Percentiles rank a stretch among this genome's conserved stretches.
Evolutionary conservation across 1,140 invertebrate species (phyloP).

Genomic region (Drosophila persimilis): DNA sequence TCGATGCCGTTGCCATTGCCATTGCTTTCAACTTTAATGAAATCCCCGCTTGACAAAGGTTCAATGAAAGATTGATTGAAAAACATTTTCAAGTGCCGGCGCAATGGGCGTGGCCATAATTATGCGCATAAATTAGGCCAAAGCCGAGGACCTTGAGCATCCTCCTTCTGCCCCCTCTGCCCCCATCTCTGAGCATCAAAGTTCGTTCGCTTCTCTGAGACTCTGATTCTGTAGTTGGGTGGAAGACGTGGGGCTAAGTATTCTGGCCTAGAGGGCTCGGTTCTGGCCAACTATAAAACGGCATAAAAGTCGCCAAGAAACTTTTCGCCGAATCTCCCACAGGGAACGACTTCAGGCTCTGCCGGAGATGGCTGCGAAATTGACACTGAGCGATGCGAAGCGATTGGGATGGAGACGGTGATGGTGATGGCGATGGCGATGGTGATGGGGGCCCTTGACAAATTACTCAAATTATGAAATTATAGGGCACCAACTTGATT

Average conservation of each 20-base stretch:
- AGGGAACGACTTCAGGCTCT: constrained; percentile 4
- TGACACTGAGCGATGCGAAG: constrained; percentile 1
- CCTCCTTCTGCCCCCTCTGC: background rate
- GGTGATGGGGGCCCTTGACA: constrained; percentile 17
- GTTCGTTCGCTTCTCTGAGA: constrained; percentile 11
- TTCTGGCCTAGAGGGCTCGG: too few species aligned
- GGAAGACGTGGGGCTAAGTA: too few species aligned
- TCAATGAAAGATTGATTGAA: constrained; percentile 77
- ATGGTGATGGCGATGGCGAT: background rate
- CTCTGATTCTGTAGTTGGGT: background rate
- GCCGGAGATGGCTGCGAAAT: constrained; percentile 4
- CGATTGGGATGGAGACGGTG: too few species aligned
- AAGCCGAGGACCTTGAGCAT: constrained; percentile 29
- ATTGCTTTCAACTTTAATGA: constrained; percentile 69
- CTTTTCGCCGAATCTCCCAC: constrained; percentile 7
- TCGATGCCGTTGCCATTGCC: constrained; percentile 18
- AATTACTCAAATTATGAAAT: constrained; percentile 72
- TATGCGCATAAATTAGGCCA: constrained; percentile 74
- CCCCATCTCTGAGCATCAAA: constrained; percentile 19
- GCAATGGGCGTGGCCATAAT: constrained; percentile 61
- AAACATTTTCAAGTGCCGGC: constrained; percentile 65
- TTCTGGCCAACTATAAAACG: constrained; percentile 24
- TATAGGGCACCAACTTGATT: constrained; percentile 68
- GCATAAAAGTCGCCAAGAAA: background rate
- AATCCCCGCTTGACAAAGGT: constrained; percentile 75